phyloP scores from a whole-genome alignment of 2,113 vertebrate species.

The Lophura nycthemera region DNA sequence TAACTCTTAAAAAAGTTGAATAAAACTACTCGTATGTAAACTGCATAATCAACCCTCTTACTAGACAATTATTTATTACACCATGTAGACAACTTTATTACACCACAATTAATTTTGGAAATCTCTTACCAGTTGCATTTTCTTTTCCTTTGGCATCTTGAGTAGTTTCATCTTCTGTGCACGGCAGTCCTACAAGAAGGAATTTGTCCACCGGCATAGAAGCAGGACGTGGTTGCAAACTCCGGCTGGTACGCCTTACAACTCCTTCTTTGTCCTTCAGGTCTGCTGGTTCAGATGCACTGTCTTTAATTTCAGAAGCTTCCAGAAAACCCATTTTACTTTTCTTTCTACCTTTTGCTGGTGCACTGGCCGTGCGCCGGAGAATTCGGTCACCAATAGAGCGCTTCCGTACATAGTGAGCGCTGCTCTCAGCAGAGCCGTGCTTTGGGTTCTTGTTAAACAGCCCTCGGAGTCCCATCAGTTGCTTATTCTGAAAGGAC shows the following conservation, averaged over 20 bases:
- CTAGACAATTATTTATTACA: not conserved
- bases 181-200: constrained; percentile 77
- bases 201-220: constrained; percentile 93
- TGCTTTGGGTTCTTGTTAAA: constrained; percentile 90
- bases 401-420: constrained; percentile 83
- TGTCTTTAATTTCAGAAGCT: constrained; percentile 82
- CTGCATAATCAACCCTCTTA: not conserved
- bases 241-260: constrained; percentile 67
- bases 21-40: not conserved
- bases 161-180: constrained; percentile 65
- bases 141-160: constrained; percentile 61
- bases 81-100: not conserved
- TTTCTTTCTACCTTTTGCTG: constrained; percentile 94
- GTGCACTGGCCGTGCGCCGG: constrained; percentile 93
- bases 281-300: constrained; percentile 60
- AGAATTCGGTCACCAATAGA: constrained; percentile 91
- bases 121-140: constrained; percentile 81
- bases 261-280: constrained; percentile 69
- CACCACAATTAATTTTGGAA: not conserved
- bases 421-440: constrained; percentile 78
- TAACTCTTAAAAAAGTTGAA: not conserved
- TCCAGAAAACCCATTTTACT: constrained; percentile 90
- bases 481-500: constrained; percentile 86
- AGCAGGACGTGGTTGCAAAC: constrained; percentile 85
- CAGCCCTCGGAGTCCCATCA: constrained; percentile 92